Evolutionary conservation across 2,113 vertebrate species (phyloP), one percentile per base, ranked within the genome.

Genomic region (Emydocephalus ijimae): DNA sequence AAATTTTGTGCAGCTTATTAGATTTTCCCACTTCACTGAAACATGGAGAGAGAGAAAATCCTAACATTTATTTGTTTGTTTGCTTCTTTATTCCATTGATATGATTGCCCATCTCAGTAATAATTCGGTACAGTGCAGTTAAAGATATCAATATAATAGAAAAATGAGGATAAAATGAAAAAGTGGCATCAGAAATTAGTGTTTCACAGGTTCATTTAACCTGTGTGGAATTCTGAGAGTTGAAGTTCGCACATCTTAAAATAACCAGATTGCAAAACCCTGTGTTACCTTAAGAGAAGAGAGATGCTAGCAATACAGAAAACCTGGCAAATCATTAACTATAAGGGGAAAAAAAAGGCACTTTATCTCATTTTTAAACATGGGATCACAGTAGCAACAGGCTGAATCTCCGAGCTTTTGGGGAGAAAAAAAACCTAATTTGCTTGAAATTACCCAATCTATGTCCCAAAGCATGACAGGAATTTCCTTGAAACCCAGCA

Each of bases 401-500:
- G 21, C 34, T 92, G 8, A 95, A 45, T 39, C 90, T 92, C 1
- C 0, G 39, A 43, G 90, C 11, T 91, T 94, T 59, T 94, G 92
- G 15, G 61, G 12, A 9, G 1, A 12, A 69, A 85, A 85, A 85
- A 92, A 94, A 91, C 52, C 61, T 69, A 29, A 91, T 92, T 59
- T 96, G 85, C 23, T 89, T 9, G 81, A 74, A 52, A 85, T 91
- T 92, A 93, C 89, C 14, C 21, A 55, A 57, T 92, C 89, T 50
- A 61, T 2, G 90, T 92, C 95, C 87, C 24, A 93, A 95, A 95
- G 48, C 89, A 93, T 4, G 56, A 29, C 92, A 85, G 91, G 5
- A 92, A 95, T 94, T 88, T 93, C 91, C 87, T 34, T 85, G 57
- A 24, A 11, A 52, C 92, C 88, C 90, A 93, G 23, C 34, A 95